Percentiles rank a stretch among this genome's conserved stretches.
phyloP scores from a whole-genome alignment of 2,113 vertebrate genomes.

The Okapia johnstoni region DNA sequence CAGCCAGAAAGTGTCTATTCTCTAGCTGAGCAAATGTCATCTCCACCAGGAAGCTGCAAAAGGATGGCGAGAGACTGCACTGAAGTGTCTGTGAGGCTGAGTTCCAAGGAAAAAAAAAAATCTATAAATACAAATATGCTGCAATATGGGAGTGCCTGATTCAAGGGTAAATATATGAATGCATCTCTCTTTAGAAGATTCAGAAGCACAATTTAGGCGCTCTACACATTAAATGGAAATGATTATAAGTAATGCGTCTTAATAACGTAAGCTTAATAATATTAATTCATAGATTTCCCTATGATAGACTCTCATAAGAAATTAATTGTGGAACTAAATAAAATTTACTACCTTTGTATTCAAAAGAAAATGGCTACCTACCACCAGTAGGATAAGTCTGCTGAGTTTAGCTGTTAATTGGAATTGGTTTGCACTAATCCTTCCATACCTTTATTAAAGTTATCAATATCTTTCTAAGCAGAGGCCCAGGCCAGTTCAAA shows the following conservation, averaged over 20 bases:
- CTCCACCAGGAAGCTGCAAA: conserved; percentile 67
- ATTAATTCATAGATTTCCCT: conserved; percentile 49
- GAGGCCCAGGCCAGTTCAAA: background rate
- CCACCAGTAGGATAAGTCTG: background rate
- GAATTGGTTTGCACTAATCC: conserved; percentile 14
- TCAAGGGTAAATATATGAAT: conserved; percentile 59
- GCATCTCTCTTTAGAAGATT: conserved; percentile 25
- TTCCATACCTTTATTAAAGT: background rate
- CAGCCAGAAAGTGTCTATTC: conserved; percentile 72
- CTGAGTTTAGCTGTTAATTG: conserved; percentile 29
- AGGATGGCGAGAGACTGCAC: conserved; percentile 60
- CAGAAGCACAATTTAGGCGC: background rate
- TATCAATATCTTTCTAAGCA: conserved; percentile 38
- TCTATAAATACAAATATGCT: conserved; percentile 69
- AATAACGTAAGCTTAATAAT: conserved; percentile 35
- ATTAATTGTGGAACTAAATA: conserved; percentile 36
- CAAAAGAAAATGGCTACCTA: conserved; percentile 54
- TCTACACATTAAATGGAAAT: background rate
- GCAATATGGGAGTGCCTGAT: conserved; percentile 47
- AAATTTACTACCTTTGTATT: conserved; percentile 30
- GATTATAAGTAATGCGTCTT: background rate
- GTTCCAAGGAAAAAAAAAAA: conserved; percentile 60
- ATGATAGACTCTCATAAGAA: conserved; percentile 5
- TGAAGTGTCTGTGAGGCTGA: conserved; percentile 65
- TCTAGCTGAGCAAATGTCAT: conserved; percentile 74